phyloP scores from a whole-genome alignment of 2,888 invertebrate species.

The Drosophila eohydei region DNA sequence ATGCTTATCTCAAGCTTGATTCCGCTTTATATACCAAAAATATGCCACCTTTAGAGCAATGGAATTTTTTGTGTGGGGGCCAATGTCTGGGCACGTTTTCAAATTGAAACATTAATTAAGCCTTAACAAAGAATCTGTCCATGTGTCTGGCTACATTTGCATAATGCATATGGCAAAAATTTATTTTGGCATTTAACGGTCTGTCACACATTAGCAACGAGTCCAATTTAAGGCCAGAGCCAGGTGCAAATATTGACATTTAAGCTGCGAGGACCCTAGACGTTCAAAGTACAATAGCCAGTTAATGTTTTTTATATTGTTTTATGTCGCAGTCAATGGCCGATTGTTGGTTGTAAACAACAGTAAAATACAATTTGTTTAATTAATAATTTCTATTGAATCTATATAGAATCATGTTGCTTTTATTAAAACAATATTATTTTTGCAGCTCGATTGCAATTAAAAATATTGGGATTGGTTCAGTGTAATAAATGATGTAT shows the following conservation, averaged over 20 bases:
- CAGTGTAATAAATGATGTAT: not conserved
- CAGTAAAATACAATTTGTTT: not conserved
- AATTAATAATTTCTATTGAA: slow-evolving; percentile 5
- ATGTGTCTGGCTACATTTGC: slow-evolving; percentile 54
- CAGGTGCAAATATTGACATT: slow-evolving; percentile 60
- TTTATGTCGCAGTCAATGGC: slow-evolving; percentile 22
- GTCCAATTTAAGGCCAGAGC: slow-evolving; percentile 9
- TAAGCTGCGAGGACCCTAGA: slow-evolving; percentile 39
- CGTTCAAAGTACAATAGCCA: slow-evolving; percentile 49
- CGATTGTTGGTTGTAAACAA: slow-evolving; percentile 14
- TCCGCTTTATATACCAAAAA: slow-evolving; percentile 1
- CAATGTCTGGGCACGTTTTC: slow-evolving; percentile 22
- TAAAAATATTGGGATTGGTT: not conserved
- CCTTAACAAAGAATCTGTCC: slow-evolving; percentile 1
- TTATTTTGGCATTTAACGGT: slow-evolving; percentile 11
- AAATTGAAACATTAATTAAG: slow-evolving; percentile 26
- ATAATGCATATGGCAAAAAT: slow-evolving; percentile 43
- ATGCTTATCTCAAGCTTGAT: not conserved
- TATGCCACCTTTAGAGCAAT: slow-evolving; percentile 6
- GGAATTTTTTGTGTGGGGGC: slow-evolving; percentile 11
- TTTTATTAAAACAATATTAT: not conserved
- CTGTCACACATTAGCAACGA: slow-evolving; percentile 7
- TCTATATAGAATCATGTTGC: not conserved
- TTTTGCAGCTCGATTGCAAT: not conserved
- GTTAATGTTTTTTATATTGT: not conserved